Conservation (phyloP, 1,140 invertebrate genomes). For the Caenorhabditis brenneri region DNA sequence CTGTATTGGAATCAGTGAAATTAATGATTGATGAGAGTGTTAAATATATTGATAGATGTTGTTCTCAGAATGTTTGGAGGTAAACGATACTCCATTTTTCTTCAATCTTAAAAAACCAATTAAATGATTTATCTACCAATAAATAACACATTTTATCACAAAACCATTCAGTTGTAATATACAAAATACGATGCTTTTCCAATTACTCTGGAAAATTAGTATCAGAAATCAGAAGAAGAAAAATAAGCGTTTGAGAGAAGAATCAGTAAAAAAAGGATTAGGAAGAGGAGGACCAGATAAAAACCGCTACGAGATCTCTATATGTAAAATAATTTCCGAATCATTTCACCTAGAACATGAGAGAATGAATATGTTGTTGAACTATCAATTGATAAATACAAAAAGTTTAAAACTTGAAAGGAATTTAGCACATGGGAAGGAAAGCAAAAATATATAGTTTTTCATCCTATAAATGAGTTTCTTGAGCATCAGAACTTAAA, state of each 20-base stretch:
- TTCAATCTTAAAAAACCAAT: background rate
- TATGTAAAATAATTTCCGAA: constrained; percentile 4
- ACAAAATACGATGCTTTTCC: constrained; percentile 26
- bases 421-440: background rate
- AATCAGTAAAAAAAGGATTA: background rate
- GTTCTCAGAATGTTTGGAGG: constrained; percentile 45
- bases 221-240: too few relatives aligned
- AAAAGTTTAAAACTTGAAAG: constrained; percentile 27
- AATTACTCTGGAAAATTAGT: constrained; percentile 25
- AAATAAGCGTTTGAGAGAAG: background rate
- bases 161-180: constrained; percentile 27
- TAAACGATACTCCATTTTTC: background rate
- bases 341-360: constrained; percentile 20
- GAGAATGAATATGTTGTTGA: background rate
- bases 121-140: background rate
- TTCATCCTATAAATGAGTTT: constrained; percentile 64
- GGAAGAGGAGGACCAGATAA: background rate
- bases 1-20: constrained; percentile 35
- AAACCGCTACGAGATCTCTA: constrained; percentile 15
- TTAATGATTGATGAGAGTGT: constrained; percentile 48
- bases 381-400: constrained; percentile 19
- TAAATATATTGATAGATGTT: constrained; percentile 47
- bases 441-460: background rate
- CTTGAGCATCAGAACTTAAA: constrained; percentile 64
- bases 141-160: background rate